phyloP scores from a whole-genome alignment of 2,888 invertebrate species.

The Coenonympha glycerion region DNA sequence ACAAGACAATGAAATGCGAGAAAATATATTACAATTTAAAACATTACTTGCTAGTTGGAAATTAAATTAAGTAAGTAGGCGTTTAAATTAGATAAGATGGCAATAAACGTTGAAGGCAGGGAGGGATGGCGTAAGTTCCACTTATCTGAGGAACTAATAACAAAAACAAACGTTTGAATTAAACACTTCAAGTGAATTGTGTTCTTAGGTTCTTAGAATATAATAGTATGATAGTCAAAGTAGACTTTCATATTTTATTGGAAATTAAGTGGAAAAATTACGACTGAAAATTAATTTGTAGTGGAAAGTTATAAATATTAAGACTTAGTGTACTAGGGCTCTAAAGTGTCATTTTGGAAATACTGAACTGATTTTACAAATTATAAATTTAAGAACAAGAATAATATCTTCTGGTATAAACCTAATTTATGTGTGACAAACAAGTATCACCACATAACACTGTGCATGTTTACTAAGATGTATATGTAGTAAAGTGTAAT shows the following conservation, averaged over 20 bases:
- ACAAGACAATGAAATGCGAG: neutral
- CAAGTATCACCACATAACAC: no score
- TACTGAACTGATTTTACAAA: no score
- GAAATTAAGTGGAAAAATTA: no score
- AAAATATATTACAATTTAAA: neutral
- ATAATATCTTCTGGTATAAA: neutral
- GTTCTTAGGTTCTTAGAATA: no score
- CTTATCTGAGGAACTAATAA: neutral
- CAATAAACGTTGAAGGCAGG: constrained; percentile 1
- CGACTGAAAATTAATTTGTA: no score
- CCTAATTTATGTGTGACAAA: neutral
- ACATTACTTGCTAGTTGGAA: neutral
- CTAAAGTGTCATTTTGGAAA: no score
- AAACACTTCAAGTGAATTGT: neutral
- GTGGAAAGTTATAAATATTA: no score
- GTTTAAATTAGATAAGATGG: constrained; percentile 6
- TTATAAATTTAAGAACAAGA: no score
- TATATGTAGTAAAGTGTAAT: neutral
- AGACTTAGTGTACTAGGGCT: no score
- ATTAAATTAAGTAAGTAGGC: constrained; percentile 4
- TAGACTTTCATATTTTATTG: no score
- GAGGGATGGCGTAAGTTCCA: neutral
- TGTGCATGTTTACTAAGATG: no score
- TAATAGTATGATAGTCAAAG: neutral
- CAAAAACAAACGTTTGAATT: constrained; percentile 1